phyloP scores from a whole-genome alignment of 1,140 invertebrate species.

The Gyrodactylus bullatarudis region DNA sequence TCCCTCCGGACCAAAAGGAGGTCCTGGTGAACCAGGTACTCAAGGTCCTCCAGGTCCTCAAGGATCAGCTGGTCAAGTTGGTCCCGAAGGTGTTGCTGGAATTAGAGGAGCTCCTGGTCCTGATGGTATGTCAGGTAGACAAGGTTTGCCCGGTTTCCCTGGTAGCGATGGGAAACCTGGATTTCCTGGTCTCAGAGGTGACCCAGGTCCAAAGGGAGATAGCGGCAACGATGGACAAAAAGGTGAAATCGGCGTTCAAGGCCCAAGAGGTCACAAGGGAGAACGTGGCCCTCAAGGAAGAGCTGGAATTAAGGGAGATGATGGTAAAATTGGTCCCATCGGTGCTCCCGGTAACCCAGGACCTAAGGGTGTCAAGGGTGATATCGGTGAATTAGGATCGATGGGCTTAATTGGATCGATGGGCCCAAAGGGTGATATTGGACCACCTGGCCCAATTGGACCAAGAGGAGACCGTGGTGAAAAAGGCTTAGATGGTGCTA shows the following conservation, averaged over 20 bases:
- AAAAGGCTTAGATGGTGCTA: slow-evolving; percentile 2
- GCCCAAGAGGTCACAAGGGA: slow-evolving; percentile 5
- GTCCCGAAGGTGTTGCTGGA: slow-evolving; percentile 5
- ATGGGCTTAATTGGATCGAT: slow-evolving; percentile 5
- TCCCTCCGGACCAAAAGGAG: slow-evolving; percentile 3
- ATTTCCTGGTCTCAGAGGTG: slow-evolving; percentile 5
- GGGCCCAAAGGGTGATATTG: slow-evolving; percentile 7
- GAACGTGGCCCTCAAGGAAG: slow-evolving; percentile 6
- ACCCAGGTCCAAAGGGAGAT: slow-evolving; percentile 4
- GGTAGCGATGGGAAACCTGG: not conserved
- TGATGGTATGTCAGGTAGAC: not conserved
- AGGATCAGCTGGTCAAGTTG: slow-evolving; percentile 6
- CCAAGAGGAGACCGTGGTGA: not conserved
- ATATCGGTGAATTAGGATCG: slow-evolving; percentile 6
- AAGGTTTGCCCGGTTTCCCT: not conserved
- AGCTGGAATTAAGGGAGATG: slow-evolving; percentile 4
- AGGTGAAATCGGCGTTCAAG: slow-evolving; percentile 1
- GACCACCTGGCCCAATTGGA: slow-evolving; percentile 6
- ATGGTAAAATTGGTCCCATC: not conserved
- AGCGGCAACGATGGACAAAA: slow-evolving; percentile 1
- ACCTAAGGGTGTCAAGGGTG: slow-evolving; percentile 6
- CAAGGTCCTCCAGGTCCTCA: slow-evolving; percentile 3
- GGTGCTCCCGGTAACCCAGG: slow-evolving; percentile 8
- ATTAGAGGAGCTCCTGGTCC: slow-evolving; percentile 1
- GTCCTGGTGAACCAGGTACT: slow-evolving; percentile 6